Base-by-base conservation (phyloP, 1,140 invertebrate genomes). In the Ostrea edulis region DNA sequence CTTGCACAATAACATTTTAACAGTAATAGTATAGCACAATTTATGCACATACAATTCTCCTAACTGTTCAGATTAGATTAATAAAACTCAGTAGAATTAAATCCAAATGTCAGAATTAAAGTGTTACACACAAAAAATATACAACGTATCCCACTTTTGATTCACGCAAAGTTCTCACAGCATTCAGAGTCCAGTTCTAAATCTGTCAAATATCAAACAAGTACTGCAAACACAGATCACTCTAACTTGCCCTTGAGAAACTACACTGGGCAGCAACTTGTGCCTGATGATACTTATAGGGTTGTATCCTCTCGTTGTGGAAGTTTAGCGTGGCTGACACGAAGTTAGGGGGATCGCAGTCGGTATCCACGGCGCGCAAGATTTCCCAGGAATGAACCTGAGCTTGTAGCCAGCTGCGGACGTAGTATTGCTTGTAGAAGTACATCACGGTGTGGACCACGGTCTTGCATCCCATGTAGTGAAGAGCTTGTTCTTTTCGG, bases 381-480 rank as follows among this genome's bases (percentile, higher is more conserved):
- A 83, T 52, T 14, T 29, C 29, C 25, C 68, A 25, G 68, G 68
- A 44, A n/a, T 53, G 11, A 11, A 22, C 52, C 82, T 83, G 82
- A 1, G 53, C 52, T 0, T 51, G 11, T 22, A 53, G 35, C 82
- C 82, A 83, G 20, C n/a, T 83, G 11, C 52, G 51, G 12, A 20
- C 5, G 44, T 8, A 54, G 20, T 53, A 83, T 14, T 52, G 82
- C 52, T 54, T 17, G 82, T 83, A 83, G 17, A 83, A 22, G 82
- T 83, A 53, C 9, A 9, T n/a, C 22, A 83, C 52, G 11, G 82
- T n/a, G 51, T 83, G 44, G 4, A 83, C 35, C 35, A 83, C 44
- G 8, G 17, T 83, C 44, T 52, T 83, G 44, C 35, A 25, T n/a
- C 82, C 82, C 82, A 83, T 83, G 82, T 53, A 83, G 22, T 83